phyloP scores from a whole-genome alignment of 2,888 invertebrate species.

The Zygothrica quintamaculata region DNA sequence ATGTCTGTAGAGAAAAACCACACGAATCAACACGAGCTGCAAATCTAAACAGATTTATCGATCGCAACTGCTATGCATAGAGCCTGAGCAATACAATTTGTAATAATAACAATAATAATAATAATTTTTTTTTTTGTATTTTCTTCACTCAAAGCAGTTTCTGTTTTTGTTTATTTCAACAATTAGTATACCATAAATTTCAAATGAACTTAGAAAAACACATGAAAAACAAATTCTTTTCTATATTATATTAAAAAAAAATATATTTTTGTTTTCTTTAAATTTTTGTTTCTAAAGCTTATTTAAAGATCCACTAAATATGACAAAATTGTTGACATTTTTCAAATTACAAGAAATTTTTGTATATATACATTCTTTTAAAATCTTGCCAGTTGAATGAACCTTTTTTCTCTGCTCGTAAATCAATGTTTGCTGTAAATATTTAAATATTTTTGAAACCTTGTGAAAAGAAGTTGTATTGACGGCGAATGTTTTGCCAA shows the following conservation, averaged over 20 bases:
- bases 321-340: too few species aligned
- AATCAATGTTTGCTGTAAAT: slow-evolving; percentile 62
- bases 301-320: too few species aligned
- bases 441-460: slow-evolving; percentile 35
- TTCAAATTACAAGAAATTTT: too few species aligned
- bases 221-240: slow-evolving; percentile 6
- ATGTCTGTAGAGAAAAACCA: slow-evolving; percentile 39
- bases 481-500: slow-evolving; percentile 13
- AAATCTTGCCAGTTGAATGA: slow-evolving; percentile 52
- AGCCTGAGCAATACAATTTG: slow-evolving; percentile 1
- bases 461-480: slow-evolving; percentile 29
- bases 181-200: slow-evolving; percentile 58
- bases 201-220: slow-evolving; percentile 19
- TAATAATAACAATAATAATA: background rate
- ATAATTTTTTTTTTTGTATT: slow-evolving; percentile 13
- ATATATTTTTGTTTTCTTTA: too few species aligned
- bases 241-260: slow-evolving; percentile 1
- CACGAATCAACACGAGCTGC: slow-evolving; percentile 26
- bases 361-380: background rate
- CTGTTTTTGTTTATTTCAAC: slow-evolving; percentile 49
- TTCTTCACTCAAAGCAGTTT: background rate
- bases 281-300: too few species aligned
- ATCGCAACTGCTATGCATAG: slow-evolving; percentile 8
- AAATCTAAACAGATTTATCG: slow-evolving; percentile 28
- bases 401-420: slow-evolving; percentile 43